phyloP scores from a whole-genome alignment of 23 tunicate genomes.

The Aplidium turbinatum region DNA sequence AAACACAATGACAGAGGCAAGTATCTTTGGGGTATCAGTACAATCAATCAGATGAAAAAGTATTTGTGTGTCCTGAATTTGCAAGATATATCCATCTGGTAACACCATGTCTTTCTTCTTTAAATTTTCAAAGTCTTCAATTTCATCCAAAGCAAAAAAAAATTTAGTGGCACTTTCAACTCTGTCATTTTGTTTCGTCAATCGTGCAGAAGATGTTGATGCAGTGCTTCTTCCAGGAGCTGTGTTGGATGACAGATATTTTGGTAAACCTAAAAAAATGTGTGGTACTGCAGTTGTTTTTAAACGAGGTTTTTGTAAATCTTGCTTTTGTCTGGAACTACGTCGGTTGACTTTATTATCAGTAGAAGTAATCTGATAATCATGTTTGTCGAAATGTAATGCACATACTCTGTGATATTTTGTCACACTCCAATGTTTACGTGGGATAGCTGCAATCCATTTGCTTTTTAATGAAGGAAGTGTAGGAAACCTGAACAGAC shows the following conservation, averaged over 20 bases:
- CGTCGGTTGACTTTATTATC: neutral
- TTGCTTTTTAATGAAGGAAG: neutral
- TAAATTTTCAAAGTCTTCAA: too few species aligned
- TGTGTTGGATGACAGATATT: constrained; percentile 10
- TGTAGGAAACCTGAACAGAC: constrained; percentile 6
- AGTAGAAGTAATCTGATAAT: neutral
- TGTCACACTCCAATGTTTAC: constrained; percentile 19
- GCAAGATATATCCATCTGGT: constrained; percentile 7
- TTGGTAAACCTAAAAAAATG: constrained; percentile 7
- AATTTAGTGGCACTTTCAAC: neutral
- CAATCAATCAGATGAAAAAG: neutral
- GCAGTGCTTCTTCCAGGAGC: neutral
- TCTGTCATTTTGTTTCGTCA: constrained; percentile 4
- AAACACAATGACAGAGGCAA: too few species aligned
- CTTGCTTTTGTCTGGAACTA: neutral
- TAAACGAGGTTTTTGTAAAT: constrained; percentile 1
- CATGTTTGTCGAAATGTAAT: constrained; percentile 5
- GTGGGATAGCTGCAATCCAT: constrained; percentile 11
- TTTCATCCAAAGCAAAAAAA: neutral
- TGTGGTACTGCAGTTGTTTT: constrained; percentile 27
- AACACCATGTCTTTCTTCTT: too few species aligned
- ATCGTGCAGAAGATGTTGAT: constrained; percentile 18
- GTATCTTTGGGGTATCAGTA: too few species aligned
- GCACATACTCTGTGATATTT: constrained; percentile 23
- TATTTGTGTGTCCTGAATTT: neutral